Percentiles rank a stretch among this genome's conserved stretches.
Evolutionary conservation across 2,888 invertebrate genomes (phyloP).

Genomic region (Argyresthia albistria): DNA sequence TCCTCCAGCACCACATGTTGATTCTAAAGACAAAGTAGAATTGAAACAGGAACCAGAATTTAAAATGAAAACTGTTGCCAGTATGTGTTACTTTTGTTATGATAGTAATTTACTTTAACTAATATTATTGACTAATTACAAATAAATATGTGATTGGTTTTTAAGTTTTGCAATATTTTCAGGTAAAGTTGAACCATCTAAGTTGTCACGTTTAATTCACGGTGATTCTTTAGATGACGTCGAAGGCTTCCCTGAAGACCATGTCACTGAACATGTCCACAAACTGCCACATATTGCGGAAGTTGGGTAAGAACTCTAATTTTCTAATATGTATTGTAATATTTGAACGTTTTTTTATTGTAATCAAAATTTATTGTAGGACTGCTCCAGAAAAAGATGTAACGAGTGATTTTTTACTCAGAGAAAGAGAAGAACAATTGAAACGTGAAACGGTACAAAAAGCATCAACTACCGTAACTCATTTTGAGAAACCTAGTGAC

Average conservation of each 20-base stretch:
- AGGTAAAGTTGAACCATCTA: conserved; percentile 15
- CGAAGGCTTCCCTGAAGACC: conserved; percentile 66
- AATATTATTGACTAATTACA: not conserved
- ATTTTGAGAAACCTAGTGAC: conserved; percentile 11
- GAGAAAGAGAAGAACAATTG: conserved; percentile 48
- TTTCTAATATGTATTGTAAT: not conserved
- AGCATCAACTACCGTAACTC: conserved; percentile 6
- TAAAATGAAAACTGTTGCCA: conserved; percentile 26
- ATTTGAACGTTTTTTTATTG: not conserved
- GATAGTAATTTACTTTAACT: not conserved
- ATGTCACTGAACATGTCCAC: conserved; percentile 55
- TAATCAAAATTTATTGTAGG: conserved; percentile 22
- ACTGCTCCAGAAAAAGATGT: conserved; percentile 34
- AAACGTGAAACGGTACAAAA: conserved; percentile 32
- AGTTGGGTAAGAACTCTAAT: conserved; percentile 37
- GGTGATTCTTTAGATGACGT: conserved; percentile 68
- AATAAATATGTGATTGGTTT: not conserved
- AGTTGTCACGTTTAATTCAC: conserved; percentile 45
- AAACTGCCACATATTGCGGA: conserved; percentile 63
- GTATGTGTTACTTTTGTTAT: conserved; percentile 14
- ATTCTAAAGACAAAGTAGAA: conserved; percentile 42
- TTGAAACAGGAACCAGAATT: conserved; percentile 17
- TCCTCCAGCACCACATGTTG: conserved; percentile 55
- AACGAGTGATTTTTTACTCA: conserved; percentile 39
- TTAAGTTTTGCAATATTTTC: not conserved